A percentile compares a stretch with the other conserved stretches of the same genome.
Evolutionary conservation across 2,888 invertebrate species (phyloP).

Genomic region (Aspidiotus destructor): DNA sequence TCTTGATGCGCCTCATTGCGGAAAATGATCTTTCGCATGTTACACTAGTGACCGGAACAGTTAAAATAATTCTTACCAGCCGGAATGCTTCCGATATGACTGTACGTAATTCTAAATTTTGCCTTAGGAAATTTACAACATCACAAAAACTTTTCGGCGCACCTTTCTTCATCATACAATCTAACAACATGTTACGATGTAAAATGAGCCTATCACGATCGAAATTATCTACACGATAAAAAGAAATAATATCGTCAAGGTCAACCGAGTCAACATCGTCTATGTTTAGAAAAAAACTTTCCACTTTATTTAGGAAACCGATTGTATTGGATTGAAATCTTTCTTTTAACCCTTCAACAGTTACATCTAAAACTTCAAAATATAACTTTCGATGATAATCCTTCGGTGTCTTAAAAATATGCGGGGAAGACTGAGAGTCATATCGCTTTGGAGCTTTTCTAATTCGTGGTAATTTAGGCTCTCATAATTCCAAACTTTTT

Average conservation of each 20-base stretch:
- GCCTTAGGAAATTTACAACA: not conserved
- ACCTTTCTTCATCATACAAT: not conserved
- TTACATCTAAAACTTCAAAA: not conserved
- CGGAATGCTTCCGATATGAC: not conserved
- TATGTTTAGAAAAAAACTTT: not conserved
- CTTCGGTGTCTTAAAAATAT: not conserved
- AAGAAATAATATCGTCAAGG: not conserved
- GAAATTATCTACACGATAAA: constrained; percentile 13
- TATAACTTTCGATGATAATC: not conserved
- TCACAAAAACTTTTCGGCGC: not conserved
- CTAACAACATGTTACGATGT: constrained; percentile 8
- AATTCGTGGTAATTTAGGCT: not conserved
- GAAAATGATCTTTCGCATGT: not conserved
- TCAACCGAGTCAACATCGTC: not conserved
- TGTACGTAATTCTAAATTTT: not conserved
- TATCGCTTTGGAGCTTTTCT: not conserved
- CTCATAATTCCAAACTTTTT: not conserved
- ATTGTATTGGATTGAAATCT: not conserved
- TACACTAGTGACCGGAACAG: not conserved
- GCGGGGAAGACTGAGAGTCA: constrained; percentile 5
- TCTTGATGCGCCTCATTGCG: not conserved
- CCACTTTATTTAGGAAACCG: not conserved
- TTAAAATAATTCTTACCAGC: not conserved
- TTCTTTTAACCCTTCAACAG: not conserved
- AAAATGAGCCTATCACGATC: constrained; percentile 14